Evolutionary conservation across 64 coral and sea anemone genomes (phyloP).

Genomic region (Pocillopora verrucosa): DNA sequence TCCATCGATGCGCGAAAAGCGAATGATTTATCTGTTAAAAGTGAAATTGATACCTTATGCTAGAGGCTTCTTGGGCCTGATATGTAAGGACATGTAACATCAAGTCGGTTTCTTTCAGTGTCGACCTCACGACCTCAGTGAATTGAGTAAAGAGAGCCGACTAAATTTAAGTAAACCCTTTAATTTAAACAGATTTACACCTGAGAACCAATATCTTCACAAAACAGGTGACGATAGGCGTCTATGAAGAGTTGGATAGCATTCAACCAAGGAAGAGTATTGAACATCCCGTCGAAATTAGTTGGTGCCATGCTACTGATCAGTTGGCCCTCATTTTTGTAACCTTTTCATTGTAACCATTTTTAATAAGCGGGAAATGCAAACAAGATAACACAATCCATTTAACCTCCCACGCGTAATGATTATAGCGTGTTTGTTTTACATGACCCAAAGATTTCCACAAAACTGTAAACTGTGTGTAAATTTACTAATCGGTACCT

Average conservation of each 20-base stretch:
- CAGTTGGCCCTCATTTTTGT: background rate
- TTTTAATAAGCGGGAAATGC: background rate
- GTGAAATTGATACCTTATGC: background rate
- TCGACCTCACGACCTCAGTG: background rate
- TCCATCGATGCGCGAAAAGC: background rate
- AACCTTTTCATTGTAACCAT: background rate
- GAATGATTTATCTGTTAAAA: background rate
- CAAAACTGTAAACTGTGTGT: no score
- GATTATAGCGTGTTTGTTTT: background rate
- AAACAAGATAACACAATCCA: conserved; percentile 7
- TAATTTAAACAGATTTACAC: background rate
- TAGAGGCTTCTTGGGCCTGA: background rate
- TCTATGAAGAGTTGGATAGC: no score
- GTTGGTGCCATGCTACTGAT: no score
- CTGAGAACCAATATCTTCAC: background rate
- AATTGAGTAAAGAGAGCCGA: conserved; percentile 1
- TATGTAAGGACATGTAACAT: background rate
- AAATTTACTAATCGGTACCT: no score
- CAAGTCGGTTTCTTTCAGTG: background rate
- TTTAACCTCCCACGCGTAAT: background rate
- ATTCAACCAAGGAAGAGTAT: no score
- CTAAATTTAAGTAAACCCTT: background rate
- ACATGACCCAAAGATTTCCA: background rate
- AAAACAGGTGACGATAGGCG: background rate
- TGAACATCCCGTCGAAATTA: no score